Conservation (phyloP, 92 coral and sea anemone genomes). For the Blastomussa wellsi region DNA sequence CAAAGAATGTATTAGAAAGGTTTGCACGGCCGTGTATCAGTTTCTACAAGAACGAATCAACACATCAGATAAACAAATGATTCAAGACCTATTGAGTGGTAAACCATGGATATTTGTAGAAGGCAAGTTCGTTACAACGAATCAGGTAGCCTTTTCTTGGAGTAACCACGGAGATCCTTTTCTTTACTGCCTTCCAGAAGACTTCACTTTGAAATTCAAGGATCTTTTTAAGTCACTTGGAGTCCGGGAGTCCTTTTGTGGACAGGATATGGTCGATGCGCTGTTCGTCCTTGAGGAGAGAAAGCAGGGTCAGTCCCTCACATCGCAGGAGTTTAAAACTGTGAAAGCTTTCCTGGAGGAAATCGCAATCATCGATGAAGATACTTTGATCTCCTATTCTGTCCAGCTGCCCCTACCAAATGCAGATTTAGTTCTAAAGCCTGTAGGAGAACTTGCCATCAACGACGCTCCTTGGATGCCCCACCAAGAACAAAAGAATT, state of each 20-base stretch:
- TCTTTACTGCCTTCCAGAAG: constrained; percentile 82
- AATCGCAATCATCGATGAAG: constrained; percentile 58
- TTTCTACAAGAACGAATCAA: constrained; percentile 72
- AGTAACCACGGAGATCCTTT: constrained; percentile 85
- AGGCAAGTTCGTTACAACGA: constrained; percentile 72
- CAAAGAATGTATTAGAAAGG: constrained; percentile 65
- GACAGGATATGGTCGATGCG: constrained; percentile 77
- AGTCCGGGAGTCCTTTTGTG: constrained; percentile 70
- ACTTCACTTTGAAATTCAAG: constrained; percentile 66
- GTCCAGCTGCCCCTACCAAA: constrained; percentile 89
- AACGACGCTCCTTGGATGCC: constrained; percentile 91
- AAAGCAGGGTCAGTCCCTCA: constrained; percentile 71
- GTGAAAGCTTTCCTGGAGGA: constrained; percentile 80
- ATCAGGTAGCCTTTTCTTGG: constrained; percentile 89
- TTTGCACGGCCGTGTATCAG: constrained; percentile 74
- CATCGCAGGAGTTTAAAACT: constrained; percentile 73
- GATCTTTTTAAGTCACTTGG: constrained; percentile 78
- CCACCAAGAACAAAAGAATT: constrained; percentile 53
- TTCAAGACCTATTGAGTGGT: constrained; percentile 62
- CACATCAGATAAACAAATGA: constrained; percentile 62
- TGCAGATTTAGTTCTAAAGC: constrained; percentile 60
- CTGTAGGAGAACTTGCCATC: constrained; percentile 81
- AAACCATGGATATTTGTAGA: constrained; percentile 88
- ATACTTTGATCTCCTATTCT: constrained; percentile 52
- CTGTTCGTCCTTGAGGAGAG: constrained; percentile 74